Conservation (phyloP, 2,797 vertebrate genomes). For the Acridotheres tristis region DNA sequence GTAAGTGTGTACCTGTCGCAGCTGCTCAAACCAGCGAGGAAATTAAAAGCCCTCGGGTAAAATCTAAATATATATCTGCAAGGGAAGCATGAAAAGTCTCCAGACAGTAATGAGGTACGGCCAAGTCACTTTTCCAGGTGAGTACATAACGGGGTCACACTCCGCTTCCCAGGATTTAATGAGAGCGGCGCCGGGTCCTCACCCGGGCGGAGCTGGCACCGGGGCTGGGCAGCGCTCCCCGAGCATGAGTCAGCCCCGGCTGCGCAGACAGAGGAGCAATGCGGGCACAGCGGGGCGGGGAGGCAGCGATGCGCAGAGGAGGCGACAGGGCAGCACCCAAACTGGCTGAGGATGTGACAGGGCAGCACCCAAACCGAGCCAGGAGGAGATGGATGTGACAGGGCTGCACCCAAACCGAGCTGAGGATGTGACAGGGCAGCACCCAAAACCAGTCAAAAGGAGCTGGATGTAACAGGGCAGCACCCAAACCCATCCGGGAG, state of each 20-base stretch:
- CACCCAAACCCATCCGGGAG: too few species aligned
- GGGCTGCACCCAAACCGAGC: neutral
- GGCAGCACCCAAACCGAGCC: neutral
- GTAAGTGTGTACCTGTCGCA: neutral
- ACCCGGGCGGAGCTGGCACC: neutral
- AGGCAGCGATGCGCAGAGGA: rapidly evolving
- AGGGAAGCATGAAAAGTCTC: neutral
- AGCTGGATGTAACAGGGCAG: too few species aligned
- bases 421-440: neutral
- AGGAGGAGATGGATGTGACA: neutral
- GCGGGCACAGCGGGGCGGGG: rapidly evolving
- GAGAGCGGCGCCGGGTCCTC: neutral
- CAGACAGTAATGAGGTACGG: neutral
- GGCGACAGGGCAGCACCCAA: neutral
- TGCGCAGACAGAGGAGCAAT: neutral
- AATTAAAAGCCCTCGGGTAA: conserved; percentile 21
- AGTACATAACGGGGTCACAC: neutral
- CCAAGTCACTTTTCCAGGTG: conserved; percentile 26
- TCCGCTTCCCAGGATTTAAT: neutral
- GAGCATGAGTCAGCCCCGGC: neutral
- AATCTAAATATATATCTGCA: conserved; percentile 43
- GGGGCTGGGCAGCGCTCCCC: neutral
- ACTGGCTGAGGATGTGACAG: neutral
- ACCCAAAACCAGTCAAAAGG: rapidly evolving
- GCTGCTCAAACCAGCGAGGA: neutral